Percentiles rank a stretch among this genome's conserved stretches.
Conservation (phyloP, 2,888 invertebrate genomes). For the Pammene aurita region DNA sequence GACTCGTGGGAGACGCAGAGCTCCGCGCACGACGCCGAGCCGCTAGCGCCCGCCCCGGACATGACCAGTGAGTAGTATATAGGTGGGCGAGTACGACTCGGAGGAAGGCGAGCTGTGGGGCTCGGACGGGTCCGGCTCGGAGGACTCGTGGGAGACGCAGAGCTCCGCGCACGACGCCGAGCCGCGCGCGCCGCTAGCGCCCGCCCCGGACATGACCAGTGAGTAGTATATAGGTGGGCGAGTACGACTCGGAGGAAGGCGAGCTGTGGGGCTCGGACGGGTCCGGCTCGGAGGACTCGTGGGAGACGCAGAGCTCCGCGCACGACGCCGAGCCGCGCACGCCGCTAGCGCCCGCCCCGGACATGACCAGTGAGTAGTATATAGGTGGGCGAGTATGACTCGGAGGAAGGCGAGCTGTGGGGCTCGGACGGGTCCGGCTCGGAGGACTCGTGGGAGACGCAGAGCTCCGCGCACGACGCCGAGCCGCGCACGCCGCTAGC, state of each 20-base stretch:
- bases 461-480: constrained; percentile 82
- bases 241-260: constrained; percentile 90
- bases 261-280: constrained; percentile 88
- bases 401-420: constrained; percentile 90
- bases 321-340: constrained; percentile 63
- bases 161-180: constrained; percentile 78
- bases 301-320: constrained; percentile 91
- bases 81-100: too few relatives aligned
- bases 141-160: constrained; percentile 94
- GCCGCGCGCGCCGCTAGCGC: constrained; percentile 55
- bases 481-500: constrained; percentile 57
- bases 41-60: constrained; percentile 46
- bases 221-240: not conserved
- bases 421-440: constrained; percentile 86
- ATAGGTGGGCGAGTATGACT: too few relatives aligned
- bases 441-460: constrained; percentile 93
- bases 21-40: constrained; percentile 72
- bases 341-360: constrained; percentile 48
- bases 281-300: constrained; percentile 88
- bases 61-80: constrained; percentile 12
- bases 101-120: constrained; percentile 90
- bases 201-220: constrained; percentile 36
- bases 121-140: constrained; percentile 86
- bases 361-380: constrained; percentile 16
- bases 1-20: constrained; percentile 94